Base-by-base conservation (phyloP, 2,797 vertebrate species). In the Notoglanidium macrostoma region DNA sequence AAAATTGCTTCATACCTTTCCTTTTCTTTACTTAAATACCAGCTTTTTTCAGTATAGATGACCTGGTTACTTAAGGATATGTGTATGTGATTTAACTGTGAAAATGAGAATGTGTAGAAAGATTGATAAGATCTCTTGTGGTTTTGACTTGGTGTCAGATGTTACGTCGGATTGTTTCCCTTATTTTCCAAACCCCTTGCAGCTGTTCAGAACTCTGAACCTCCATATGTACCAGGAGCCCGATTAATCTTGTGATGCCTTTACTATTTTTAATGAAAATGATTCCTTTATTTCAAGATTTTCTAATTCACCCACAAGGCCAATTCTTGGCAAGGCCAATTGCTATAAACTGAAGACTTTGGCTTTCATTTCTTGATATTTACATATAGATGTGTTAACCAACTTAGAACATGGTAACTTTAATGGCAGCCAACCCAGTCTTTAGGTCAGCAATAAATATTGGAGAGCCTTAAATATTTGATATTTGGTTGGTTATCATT, bases 181-280 rank as follows among this genome's bases (percentile, higher is more conserved):
- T 49, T 51, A 35, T 29, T 72, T 54, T 90, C 73, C 49, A 88
- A 84, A 88, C 65, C 59, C 54, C 6, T 68, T 55, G 49, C 88
- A 90, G 85, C 88, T 89, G 76, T 79, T 91, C 76, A 63, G 70
- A 61, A 51, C 79, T 86, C 70, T 14, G n/a, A 17, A 73, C 76
- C 15, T 63, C 80, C 61, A 55, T 65, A 72, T 19, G 26, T 21
- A 87, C 17, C 17, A 35, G 77, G 17, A 55, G 14, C 32, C 77
- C 40, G 32, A 80, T 44, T 26, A n/a, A 40, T 61, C 78, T 61
- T 61, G 21, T 26, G 55, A 61, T 44, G 76, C 21, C 21, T 35
- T 35, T 26, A 14, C 61, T 3, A 80, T 26, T 44, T 29, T 32
- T 12, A 3, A 51, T 49, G 2, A 61, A 8, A 40, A 67, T 67